Base-by-base conservation (phyloP, 1,140 invertebrate genomes). In the Heliconius himera region DNA sequence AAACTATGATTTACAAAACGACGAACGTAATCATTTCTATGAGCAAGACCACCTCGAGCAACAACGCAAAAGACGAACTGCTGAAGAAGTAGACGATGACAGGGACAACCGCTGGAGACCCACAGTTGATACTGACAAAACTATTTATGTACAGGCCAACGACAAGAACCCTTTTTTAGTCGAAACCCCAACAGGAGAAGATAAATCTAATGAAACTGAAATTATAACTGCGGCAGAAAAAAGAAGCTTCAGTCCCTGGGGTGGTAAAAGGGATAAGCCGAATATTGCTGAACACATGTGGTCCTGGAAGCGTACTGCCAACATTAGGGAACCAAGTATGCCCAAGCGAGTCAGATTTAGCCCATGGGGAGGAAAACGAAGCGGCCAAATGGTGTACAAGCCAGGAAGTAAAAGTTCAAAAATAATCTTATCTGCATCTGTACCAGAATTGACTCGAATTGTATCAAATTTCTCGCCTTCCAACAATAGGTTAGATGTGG, bases 241-340 rank as follows among this genome's bases (percentile, higher is more conserved):
- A 78, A 89, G 85, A 70, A 92, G 87, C 78, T 94, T 94, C 51
- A 94, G 92, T 41, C 93, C 93, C 0, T 94, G 93, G 93, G 93
- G 93, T 8, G 93, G 93, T 6, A 94, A 94, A 74, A 79, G 93
- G 51, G 84, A 85, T 26, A 87, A 84, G 13, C 33, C 84, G 0
- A 87, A 77, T 11, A 22, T 76, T n/a, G 77, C 88, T 1, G 91
- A 91, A 46, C 86, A 89, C 16, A 93, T 87, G 87, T 93, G 91
- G 92, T 86, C 90, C 3, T 94, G 93, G 93, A 93, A 92, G 81
- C 83, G 91, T 16, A 82, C 89, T 5, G 38, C 83, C 0, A 83
- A 77, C 11, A 80, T 90, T 6, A 82, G 90, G 74, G 93, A 93
- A n/a, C 91, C 93, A 1, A 93, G 85, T 79, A 94, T 94, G 93